phyloP scores from a whole-genome alignment of 2,113 vertebrate genomes.

The Ivindomyrus marchei region DNA sequence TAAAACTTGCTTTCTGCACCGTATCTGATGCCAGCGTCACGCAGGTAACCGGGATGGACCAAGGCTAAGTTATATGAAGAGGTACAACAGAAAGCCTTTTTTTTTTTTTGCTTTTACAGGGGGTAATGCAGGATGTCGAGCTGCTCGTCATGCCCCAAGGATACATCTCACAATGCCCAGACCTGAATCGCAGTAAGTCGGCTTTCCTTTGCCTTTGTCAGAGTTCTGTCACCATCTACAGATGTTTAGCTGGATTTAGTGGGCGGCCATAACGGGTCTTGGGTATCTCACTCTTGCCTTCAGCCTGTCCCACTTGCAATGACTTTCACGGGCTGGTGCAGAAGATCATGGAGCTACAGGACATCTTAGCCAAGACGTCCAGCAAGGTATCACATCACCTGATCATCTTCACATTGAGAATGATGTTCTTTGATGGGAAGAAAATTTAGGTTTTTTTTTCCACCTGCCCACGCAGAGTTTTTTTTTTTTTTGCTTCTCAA shows the following conservation, averaged over 20 bases:
- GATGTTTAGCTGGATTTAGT: background rate
- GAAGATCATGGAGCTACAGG: slow-evolving; percentile 98
- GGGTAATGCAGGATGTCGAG: slow-evolving; percentile 94
- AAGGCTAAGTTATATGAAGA: background rate
- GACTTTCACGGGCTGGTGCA: slow-evolving; percentile 98
- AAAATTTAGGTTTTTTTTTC: background rate
- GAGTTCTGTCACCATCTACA: background rate
- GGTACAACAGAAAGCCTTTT: background rate
- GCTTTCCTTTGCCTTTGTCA: slow-evolving; percentile 2
- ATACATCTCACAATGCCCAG: slow-evolving; percentile 94
- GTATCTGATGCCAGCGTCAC: background rate
- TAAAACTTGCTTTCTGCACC: background rate
- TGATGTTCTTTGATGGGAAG: background rate
- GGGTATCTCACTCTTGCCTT: slow-evolving; percentile 26
- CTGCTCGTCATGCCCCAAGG: slow-evolving; percentile 96
- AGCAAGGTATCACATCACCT: slow-evolving; percentile 74
- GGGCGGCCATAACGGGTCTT: background rate
- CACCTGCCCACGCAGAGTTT: background rate
- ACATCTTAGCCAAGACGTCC: slow-evolving; percentile 94
- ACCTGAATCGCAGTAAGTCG: slow-evolving; percentile 97
- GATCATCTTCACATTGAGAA: background rate
- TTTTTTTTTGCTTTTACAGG: slow-evolving; percentile 56
- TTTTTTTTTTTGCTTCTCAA: background rate
- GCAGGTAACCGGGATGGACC: background rate
- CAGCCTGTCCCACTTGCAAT: slow-evolving; percentile 95